Base-by-base conservation (phyloP, 2,113 vertebrate species). In the Oriolus oriolus region DNA sequence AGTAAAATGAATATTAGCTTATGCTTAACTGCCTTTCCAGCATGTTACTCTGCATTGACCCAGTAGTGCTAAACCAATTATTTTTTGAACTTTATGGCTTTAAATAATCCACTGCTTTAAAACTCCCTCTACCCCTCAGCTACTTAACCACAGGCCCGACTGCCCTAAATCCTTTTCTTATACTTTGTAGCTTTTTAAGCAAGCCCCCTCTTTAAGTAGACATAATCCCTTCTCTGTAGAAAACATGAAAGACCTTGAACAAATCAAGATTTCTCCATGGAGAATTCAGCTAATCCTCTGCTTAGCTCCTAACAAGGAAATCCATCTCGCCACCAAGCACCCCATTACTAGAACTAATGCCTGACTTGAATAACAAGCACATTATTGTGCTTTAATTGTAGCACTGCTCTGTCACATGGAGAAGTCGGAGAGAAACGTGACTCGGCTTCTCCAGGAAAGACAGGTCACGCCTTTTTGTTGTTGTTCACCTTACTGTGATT, bases 231-330 rank as follows among this genome's bases (percentile, higher is more conserved):
- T 98, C 98, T 98, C 98, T 98, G 98, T 98, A 98, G 98, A 98
- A 98, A 98, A 98, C 98, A 98, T 98, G 98, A 98, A 98, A 98
- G 98, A 98, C 98, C 98, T 98, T 98, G 98, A 98, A 98, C 98
- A 98, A 98, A 98, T 98, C 98, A 98, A 98, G 98, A 98, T 98
- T 98, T 98, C 98, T 98, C 98, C 98, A 97, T 98, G 98, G 98
- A 98, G 98, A 98, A 98, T 98, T 98, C 98, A 98, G 98, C 97
- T 98, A 98, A 98, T 98, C 98, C 98, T 95, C 97, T 97, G 98
- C 98, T 98, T 98, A 98, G 98, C 98, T 98, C 97, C 98, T 98
- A 98, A 98, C 98, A 98, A 98, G 98, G 98, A 98, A 98, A 98
- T 98, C 97, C 98, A 98, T 98, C 98, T 98, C 93, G 81, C 97